Evolutionary conservation across 2,888 invertebrate genomes (phyloP).

Genomic region (Allygus modestus): DNA sequence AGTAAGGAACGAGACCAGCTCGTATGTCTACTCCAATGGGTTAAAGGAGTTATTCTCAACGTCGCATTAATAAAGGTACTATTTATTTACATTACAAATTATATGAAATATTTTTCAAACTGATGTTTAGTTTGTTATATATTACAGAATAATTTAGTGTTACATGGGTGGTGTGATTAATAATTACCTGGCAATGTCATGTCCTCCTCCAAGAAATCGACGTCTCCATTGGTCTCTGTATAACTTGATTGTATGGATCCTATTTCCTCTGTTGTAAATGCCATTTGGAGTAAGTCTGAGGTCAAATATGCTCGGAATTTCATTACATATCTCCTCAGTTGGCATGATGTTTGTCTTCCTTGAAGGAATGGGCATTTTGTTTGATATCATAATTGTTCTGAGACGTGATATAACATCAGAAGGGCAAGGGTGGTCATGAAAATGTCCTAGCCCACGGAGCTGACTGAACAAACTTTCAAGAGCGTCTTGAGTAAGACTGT

Average conservation of each 20-base stretch:
- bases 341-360: not conserved
- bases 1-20: no score
- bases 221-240: not conserved
- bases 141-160: no score
- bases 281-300: not conserved
- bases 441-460: conserved; percentile 15
- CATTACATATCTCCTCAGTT: no score
- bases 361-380: conserved; percentile 39
- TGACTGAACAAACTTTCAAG: conserved; percentile 36
- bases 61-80: no score
- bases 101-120: no score
- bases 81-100: no score
- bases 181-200: no score
- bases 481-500: not conserved
- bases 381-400: conserved; percentile 1
- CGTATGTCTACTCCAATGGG: no score
- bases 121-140: no score
- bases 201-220: no score
- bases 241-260: conserved; percentile 24
- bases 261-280: conserved; percentile 17
- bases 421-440: conserved; percentile 23
- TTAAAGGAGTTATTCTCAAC: no score
- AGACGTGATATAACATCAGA: not conserved
- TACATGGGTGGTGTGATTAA: no score
- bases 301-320: not conserved